Base-by-base conservation (phyloP, 1,140 invertebrate species). In the Macrotrachela quadricornifera region DNA sequence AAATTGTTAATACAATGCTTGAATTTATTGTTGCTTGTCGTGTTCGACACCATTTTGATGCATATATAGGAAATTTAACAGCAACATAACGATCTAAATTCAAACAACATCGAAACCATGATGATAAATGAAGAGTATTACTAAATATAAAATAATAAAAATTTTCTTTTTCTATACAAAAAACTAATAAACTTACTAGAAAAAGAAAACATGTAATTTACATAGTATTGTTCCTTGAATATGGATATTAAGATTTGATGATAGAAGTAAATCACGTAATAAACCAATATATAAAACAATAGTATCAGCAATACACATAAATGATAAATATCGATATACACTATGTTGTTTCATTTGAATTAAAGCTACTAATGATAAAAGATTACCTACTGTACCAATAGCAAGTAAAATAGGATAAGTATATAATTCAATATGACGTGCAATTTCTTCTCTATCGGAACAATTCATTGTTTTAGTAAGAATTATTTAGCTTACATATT, bases 161-260 rank as follows among this genome's bases (percentile, higher is more conserved):
- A 30, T 30, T 30, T 30, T 30, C 21, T 2, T 30, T 4, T 4
- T 30, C 8, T 30, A 30, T 30, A 30, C 21, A 30, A 4, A n/a
- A n/a, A n/a, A 4, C 8, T 30, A 30, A 4, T 30, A 4, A 40
- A 53, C 51, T 42, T 46, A 53, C 37, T 53, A 53, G 45, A 53
- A 53, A n/a, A 37, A 53, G 44, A 53, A 53, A 16, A 53, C 51
- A 36, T 53, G 51, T 39, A 53, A 53, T 48, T 53, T 53, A 36
- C 51, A 53, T 11, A 53, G 14, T 41, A 53, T 40, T 18, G 46
- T 44, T 36, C 46, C 46, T 44, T 46, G 38, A 18, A 53, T 53
- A 15, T 53, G 39, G 14, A 47, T 43, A 46, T 47, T 36, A 36
- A 36, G 46, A 53, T 47, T 47, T 53, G 18, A 46, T 48, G 36